Evolutionary conservation across 2,888 invertebrate genomes (phyloP).

Genomic region (Atethmia centrago): DNA sequence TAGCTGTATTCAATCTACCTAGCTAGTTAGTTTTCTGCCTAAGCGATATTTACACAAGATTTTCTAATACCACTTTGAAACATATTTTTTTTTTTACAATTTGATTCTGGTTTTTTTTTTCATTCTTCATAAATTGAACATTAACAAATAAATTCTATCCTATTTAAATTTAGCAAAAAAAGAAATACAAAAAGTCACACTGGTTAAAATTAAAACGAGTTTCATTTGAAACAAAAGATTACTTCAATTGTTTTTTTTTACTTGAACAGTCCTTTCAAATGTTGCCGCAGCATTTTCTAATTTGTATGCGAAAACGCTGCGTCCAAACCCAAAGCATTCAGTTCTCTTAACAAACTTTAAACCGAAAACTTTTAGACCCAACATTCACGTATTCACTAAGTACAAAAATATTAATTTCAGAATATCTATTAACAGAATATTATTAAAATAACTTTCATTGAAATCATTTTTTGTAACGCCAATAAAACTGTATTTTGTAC

Average conservation of each 20-base stretch:
- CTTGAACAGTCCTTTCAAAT: slow-evolving; percentile 30
- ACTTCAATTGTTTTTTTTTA: slow-evolving; percentile 39
- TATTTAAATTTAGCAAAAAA: slow-evolving; percentile 42
- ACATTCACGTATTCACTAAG: slow-evolving; percentile 83
- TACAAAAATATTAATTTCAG: slow-evolving; percentile 89
- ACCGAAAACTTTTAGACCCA: slow-evolving; percentile 70
- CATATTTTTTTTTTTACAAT: neutral
- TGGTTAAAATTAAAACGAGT: slow-evolving; percentile 28
- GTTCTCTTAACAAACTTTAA: slow-evolving; percentile 47
- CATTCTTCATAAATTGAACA: slow-evolving; percentile 19
- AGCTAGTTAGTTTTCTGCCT: slow-evolving; percentile 8
- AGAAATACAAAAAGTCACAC: slow-evolving; percentile 39
- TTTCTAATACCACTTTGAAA: neutral
- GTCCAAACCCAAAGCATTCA: slow-evolving; percentile 30
- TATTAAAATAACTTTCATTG: slow-evolving; percentile 72
- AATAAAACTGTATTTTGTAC: slow-evolving; percentile 87
- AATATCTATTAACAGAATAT: slow-evolving; percentile 80
- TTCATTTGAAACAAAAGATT: slow-evolving; percentile 27
- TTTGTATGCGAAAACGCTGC: slow-evolving; percentile 52
- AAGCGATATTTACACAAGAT: slow-evolving; percentile 1
- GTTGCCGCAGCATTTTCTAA: slow-evolving; percentile 44
- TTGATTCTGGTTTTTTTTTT: neutral
- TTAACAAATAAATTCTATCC: slow-evolving; percentile 41
- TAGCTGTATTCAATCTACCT: neutral
- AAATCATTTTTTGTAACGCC: slow-evolving; percentile 81